Evolutionary conservation across 2,888 invertebrate species (phyloP).

Genomic region (Hermaeophaga mercurialis): DNA sequence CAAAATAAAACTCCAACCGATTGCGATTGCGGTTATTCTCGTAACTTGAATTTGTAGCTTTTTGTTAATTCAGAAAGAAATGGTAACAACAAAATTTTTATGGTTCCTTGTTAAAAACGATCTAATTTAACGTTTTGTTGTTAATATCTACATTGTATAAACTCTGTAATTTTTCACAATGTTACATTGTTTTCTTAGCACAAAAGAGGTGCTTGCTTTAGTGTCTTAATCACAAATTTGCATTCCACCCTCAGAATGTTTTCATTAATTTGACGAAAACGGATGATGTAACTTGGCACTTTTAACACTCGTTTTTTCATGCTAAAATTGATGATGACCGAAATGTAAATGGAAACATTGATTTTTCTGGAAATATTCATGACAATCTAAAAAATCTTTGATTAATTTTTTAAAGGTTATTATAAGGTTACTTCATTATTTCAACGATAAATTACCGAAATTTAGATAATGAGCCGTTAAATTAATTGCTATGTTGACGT

Average conservation of each 20-base stretch:
- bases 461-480: too few species aligned
- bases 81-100: slow-evolving; percentile 8
- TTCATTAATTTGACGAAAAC: not conserved
- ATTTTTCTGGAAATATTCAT: not conserved
- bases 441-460: not conserved
- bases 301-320: not conserved
- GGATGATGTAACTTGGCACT: not conserved
- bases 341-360: not conserved
- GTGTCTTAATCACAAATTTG: not conserved
- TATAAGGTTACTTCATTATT: too few species aligned
- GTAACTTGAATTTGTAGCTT: slow-evolving; percentile 5
- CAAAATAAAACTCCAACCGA: not conserved
- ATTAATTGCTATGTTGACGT: too few species aligned
- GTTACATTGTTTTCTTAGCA: not conserved
- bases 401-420: too few species aligned
- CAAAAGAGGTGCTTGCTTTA: slow-evolving; percentile 1
- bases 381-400: too few species aligned
- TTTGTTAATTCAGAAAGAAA: slow-evolving; percentile 5
- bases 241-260: slow-evolving; percentile 1
- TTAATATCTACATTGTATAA: slow-evolving; percentile 7
- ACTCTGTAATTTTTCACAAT: not conserved
- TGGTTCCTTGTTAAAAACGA: not conserved
- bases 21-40: not conserved
- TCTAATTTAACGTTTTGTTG: slow-evolving; percentile 6
- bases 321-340: not conserved